These are phyloP conservation scores for Rhabdophis nuchalis DNA, from an alignment of 2,797 vertebrate species.

Conservation along the genomic window DNA sequence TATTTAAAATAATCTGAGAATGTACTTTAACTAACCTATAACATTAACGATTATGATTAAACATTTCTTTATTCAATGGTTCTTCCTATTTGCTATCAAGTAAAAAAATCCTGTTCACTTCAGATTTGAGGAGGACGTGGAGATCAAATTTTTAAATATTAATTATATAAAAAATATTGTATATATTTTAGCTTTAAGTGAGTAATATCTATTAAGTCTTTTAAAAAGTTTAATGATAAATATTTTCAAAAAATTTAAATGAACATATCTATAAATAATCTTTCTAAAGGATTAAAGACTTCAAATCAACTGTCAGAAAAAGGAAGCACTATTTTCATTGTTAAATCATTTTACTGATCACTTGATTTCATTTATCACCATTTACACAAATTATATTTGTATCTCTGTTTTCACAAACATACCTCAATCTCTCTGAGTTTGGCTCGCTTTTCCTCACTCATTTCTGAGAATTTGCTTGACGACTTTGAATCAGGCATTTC, in stretches of 20 bases:
- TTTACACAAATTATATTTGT: background rate
- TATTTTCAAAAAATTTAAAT: background rate
- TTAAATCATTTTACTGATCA: background rate
- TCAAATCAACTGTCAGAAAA: background rate
- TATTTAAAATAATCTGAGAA: background rate
- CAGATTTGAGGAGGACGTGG: background rate
- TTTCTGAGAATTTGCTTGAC: conserved; percentile 85
- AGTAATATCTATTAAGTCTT: background rate
- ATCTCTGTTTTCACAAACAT: background rate
- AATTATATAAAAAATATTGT: background rate
- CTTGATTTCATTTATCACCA: background rate
- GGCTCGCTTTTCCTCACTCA: conserved; percentile 94
- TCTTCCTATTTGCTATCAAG: background rate
- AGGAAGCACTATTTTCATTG: background rate
- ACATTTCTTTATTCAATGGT: background rate
- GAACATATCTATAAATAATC: background rate
- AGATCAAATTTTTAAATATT: background rate
- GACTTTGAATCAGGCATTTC: conserved; percentile 84
- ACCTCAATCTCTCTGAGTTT: conserved; percentile 98
- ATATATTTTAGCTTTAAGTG: background rate
- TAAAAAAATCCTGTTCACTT: background rate
- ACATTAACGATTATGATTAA: background rate
- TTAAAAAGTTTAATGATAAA: background rate
- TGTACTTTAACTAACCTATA: background rate
- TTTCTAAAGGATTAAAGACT: background rate